Evolutionary conservation across 2,797 vertebrate genomes (phyloP).

Genomic region (Syngnathus acus): DNA sequence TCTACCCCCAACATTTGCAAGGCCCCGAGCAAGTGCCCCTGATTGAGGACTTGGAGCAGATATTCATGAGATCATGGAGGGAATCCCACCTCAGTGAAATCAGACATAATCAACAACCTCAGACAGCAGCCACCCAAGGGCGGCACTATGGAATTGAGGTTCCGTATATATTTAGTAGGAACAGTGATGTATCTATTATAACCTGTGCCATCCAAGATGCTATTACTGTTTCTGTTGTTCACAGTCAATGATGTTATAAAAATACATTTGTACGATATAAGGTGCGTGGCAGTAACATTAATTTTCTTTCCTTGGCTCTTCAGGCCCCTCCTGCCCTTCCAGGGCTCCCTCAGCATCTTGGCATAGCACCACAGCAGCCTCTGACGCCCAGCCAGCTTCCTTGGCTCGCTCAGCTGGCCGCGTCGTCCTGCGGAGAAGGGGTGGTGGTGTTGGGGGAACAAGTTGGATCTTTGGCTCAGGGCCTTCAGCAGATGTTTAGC

Average conservation of each 20-base stretch:
- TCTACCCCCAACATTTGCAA: slow-evolving; percentile 36
- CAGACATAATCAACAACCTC: slow-evolving; percentile 84
- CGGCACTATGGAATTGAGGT: slow-evolving; percentile 61
- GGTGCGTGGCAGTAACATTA: not conserved
- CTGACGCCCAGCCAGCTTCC: slow-evolving; percentile 87
- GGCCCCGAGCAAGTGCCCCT: slow-evolving; percentile 91
- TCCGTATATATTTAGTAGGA: not conserved
- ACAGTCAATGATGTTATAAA: not conserved
- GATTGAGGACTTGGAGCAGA: slow-evolving; percentile 95
- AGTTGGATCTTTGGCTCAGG: slow-evolving; percentile 80
- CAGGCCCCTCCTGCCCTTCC: slow-evolving; percentile 55
- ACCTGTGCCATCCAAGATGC: too few relatives aligned
- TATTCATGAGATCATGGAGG: slow-evolving; percentile 93
- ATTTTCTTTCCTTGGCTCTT: slow-evolving; percentile 9
- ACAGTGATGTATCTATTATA: too few relatives aligned
- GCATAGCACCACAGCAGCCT: slow-evolving; percentile 62
- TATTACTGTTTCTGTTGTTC: too few relatives aligned
- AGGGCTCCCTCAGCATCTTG: slow-evolving; percentile 53
- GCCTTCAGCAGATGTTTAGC: slow-evolving; percentile 84
- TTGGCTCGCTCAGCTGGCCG: slow-evolving; percentile 91
- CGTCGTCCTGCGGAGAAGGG: slow-evolving; percentile 86
- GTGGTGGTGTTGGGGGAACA: slow-evolving; percentile 84
- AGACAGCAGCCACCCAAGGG: slow-evolving; percentile 59
- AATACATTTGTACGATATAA: not conserved
- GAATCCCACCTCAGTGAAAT: slow-evolving; percentile 91